Percentiles rank a stretch among this genome's conserved stretches.
These are phyloP conservation scores for Motacilla tschutschensis DNA, from an alignment of 2,113 vertebrate species.

Conservation along the genomic window DNA sequence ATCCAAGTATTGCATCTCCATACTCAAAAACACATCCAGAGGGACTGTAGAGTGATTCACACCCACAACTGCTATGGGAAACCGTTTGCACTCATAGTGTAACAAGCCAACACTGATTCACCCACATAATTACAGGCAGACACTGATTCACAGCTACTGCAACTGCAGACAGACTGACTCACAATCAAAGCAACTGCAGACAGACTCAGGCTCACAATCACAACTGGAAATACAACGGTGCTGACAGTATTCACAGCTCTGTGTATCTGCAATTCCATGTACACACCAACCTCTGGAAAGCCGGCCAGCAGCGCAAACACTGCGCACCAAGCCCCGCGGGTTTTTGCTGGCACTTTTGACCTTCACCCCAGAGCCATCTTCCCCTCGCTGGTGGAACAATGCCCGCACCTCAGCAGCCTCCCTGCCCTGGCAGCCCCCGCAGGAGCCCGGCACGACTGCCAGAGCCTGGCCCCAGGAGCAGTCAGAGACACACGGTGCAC, in stretches of 20 bases:
- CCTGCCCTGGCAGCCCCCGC: background rate
- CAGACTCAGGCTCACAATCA: slow-evolving; percentile 31
- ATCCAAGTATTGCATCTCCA: slow-evolving; percentile 25
- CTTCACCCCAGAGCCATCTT: slow-evolving; percentile 5
- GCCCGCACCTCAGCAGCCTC: background rate
- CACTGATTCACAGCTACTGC: slow-evolving; percentile 60
- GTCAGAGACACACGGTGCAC: background rate
- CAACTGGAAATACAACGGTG: slow-evolving; percentile 15
- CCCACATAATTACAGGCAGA: slow-evolving; percentile 53
- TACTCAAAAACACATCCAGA: slow-evolving; percentile 49
- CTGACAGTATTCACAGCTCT: background rate
- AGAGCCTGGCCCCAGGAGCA: background rate
- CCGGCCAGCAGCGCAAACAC: background rate
- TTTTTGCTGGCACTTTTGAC: background rate
- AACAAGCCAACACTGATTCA: slow-evolving; percentile 60
- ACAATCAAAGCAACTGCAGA: slow-evolving; percentile 51
- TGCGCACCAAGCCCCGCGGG: fast-evolving
- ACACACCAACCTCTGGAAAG: background rate
- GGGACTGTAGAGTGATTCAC: slow-evolving; percentile 48
- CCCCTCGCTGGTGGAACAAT: background rate
- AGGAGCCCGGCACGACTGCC: background rate
- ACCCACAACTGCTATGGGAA: slow-evolving; percentile 45
- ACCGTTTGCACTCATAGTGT: slow-evolving; percentile 47
- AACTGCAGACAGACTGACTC: slow-evolving; percentile 61
- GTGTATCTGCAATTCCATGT: background rate